Evolutionary conservation across 2,113 vertebrate species (phyloP).

Genomic region (Sphyrna mokarran): DNA sequence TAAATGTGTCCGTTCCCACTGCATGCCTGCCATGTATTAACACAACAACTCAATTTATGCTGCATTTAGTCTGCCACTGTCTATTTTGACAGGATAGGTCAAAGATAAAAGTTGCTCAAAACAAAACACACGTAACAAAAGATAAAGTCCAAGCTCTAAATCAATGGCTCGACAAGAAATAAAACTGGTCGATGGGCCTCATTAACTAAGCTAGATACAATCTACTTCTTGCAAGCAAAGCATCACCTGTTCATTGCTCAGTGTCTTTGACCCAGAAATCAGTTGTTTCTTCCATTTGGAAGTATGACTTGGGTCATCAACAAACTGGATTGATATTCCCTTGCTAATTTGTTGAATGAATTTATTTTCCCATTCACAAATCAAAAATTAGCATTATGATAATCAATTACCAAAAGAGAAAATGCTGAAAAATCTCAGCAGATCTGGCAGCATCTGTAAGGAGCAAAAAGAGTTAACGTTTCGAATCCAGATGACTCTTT

Average conservation of each 20-base stretch:
- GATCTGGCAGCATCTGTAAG: no score
- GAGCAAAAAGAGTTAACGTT: no score
- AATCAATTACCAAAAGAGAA: no score
- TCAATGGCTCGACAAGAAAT: background rate
- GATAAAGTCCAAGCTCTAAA: background rate
- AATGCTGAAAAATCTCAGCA: no score
- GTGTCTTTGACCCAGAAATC: background rate
- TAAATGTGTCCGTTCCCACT: background rate
- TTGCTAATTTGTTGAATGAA: background rate
- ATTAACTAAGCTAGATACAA: background rate
- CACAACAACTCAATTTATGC: background rate
- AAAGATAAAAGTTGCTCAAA: background rate
- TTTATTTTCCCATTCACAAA: background rate
- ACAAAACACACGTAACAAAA: no score
- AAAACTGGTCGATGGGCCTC: background rate
- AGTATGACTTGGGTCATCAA: background rate
- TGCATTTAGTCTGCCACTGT: background rate
- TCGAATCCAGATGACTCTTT: no score
- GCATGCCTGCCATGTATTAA: background rate
- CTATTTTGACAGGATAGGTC: slow-evolving; percentile 2
- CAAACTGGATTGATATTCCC: background rate
- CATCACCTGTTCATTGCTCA: background rate
- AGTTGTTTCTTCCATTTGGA: background rate
- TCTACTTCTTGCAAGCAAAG: background rate
- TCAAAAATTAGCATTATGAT: background rate